Evolutionary conservation across 2,797 vertebrate species (phyloP).

Genomic region (Botia almorhae): DNA sequence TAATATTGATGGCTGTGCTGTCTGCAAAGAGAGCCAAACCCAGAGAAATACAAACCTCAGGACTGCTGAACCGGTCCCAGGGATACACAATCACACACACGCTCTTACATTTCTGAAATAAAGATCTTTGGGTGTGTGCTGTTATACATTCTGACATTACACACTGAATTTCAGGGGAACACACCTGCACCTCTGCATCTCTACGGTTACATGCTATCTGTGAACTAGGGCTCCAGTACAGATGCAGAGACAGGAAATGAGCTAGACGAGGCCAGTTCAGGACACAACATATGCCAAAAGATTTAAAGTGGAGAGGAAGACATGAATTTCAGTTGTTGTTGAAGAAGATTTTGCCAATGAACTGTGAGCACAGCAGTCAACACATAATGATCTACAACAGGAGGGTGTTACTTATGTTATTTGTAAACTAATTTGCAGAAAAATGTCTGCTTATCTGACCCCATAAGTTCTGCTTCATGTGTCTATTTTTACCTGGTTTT

Average conservation of each 20-base stretch:
- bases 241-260: conserved; percentile 24
- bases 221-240: neutral
- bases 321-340: neutral
- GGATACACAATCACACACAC: neutral
- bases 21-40: conserved; percentile 17
- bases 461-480: neutral
- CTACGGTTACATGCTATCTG: conserved; percentile 14
- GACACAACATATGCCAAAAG: conserved; percentile 12
- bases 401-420: neutral
- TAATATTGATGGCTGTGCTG: conserved; percentile 35
- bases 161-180: conserved; percentile 1
- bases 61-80: neutral
- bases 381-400: neutral
- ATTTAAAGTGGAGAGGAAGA: conserved; percentile 1
- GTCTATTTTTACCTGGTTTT: neutral
- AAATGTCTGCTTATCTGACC: neutral
- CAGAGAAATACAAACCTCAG: conserved; percentile 13
- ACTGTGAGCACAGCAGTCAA: neutral
- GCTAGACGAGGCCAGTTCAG: conserved; percentile 21
- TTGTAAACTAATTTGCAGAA: neutral
- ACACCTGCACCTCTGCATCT: conserved; percentile 17
- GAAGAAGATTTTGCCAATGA: neutral
- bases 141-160: conserved; percentile 1
- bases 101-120: neutral
- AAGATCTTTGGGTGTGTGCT: neutral